phyloP scores from a whole-genome alignment of 2,888 invertebrate species.

The Microdon myrmicae region DNA sequence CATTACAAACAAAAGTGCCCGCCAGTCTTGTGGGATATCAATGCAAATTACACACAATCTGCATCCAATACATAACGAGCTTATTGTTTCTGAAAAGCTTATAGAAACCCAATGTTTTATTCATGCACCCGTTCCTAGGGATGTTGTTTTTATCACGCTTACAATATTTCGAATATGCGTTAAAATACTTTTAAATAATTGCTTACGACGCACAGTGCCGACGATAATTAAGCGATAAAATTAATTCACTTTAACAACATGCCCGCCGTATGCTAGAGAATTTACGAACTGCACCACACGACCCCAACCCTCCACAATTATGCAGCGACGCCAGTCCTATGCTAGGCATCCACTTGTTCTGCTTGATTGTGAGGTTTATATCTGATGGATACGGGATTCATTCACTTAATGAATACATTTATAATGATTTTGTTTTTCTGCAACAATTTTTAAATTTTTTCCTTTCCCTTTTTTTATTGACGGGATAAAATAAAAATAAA shows the following conservation, averaged over 20 bases:
- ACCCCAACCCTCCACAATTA: slow-evolving; percentile 13
- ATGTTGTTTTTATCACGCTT: too few species aligned
- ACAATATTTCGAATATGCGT: slow-evolving; percentile 13
- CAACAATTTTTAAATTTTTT: slow-evolving; percentile 6
- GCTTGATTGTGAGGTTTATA: slow-evolving; percentile 22
- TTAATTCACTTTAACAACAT: slow-evolving; percentile 66
- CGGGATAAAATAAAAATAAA: too few species aligned
- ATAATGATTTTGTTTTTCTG: slow-evolving; percentile 46
- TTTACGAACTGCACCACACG: slow-evolving; percentile 11
- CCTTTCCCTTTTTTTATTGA: slow-evolving; percentile 23
- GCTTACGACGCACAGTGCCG: slow-evolving; percentile 33
- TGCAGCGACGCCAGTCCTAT: slow-evolving; percentile 11
- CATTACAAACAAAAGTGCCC: too few species aligned
- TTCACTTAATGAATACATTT: slow-evolving; percentile 46
- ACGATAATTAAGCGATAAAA: slow-evolving; percentile 66
- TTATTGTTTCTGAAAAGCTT: too few species aligned
- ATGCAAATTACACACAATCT: too few species aligned
- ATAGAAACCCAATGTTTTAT: too few species aligned
- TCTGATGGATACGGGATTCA: slow-evolving; percentile 45
- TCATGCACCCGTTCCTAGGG: too few species aligned
- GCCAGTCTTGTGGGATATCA: too few species aligned
- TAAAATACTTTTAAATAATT: slow-evolving; percentile 41
- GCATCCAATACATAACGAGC: too few species aligned
- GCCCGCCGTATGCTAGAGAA: slow-evolving; percentile 54
- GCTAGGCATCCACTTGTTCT: too few species aligned